A percentile compares a stretch with the other conserved stretches of the same genome.
Evolutionary conservation across 35 echinoderm and acorn worm species (phyloP).

Genomic region (Chiridota heheva): DNA sequence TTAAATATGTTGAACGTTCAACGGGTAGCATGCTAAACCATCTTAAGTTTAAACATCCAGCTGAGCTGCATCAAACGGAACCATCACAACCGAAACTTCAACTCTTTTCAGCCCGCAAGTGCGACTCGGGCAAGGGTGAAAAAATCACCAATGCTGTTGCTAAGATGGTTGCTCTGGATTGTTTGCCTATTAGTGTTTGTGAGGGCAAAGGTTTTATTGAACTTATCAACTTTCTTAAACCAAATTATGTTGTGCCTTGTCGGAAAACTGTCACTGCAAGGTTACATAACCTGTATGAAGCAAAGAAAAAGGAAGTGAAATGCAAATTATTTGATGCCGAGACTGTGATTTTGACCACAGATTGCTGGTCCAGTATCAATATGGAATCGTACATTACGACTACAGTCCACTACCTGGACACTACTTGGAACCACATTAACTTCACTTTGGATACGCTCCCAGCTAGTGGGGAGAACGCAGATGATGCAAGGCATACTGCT

Average conservation of each 20-base stretch:
- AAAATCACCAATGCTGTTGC: conserved; percentile 1
- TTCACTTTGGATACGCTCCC: conserved; percentile 14
- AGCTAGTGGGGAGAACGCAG: not conserved
- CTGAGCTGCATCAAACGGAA: conserved; percentile 6
- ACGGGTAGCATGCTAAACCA: conserved; percentile 33
- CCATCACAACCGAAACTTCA: not conserved
- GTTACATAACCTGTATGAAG: conserved; percentile 2
- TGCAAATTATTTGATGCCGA: not conserved
- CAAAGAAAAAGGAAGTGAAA: not conserved
- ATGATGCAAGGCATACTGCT: conserved; percentile 2
- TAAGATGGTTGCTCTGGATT: conserved; percentile 12
- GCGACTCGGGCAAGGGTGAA: not conserved
- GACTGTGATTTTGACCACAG: conserved; percentile 14
- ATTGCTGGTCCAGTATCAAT: conserved; percentile 8
- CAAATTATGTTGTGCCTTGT: not conserved
- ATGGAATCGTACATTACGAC: not conserved
- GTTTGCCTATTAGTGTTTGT: conserved; percentile 25
- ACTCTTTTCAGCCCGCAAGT: conserved; percentile 9
- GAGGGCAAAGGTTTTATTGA: conserved; percentile 9
- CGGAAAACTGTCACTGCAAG: conserved; percentile 4
- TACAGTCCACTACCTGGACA: not conserved
- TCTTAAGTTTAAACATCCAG: not conserved
- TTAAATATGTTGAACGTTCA: not conserved
- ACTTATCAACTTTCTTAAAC: not conserved
- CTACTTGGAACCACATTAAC: not conserved